A percentile compares a stretch with the other conserved stretches of the same genome.
phyloP scores from a whole-genome alignment of 1,140 invertebrate genomes.

The Penaeus japonicus region DNA sequence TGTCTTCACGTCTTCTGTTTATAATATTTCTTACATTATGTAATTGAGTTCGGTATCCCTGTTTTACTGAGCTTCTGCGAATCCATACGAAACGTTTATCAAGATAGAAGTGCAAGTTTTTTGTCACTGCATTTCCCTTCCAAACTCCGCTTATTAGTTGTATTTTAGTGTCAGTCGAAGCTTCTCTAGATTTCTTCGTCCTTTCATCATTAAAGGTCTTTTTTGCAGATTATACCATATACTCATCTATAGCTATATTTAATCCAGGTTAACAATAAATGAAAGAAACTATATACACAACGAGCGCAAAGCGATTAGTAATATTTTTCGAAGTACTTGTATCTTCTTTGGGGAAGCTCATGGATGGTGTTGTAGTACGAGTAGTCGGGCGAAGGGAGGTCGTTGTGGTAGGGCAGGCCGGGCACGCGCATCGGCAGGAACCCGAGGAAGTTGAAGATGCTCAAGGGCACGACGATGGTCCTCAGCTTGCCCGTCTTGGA shows the following conservation, averaged over 20 bases:
- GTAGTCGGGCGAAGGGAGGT: slow-evolving; percentile 50
- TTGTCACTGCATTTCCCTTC: no score
- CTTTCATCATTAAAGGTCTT: no score
- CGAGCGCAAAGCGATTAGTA: background rate
- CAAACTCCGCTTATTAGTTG: no score
- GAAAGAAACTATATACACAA: background rate
- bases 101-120: no score
- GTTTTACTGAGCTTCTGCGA: no score
- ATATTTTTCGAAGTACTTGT: background rate
- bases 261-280: background rate
- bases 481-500: slow-evolving; percentile 16
- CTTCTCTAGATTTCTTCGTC: no score
- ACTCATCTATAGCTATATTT: background rate
- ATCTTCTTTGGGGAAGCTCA: background rate
- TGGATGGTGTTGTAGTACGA: slow-evolving; percentile 38
- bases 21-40: no score
- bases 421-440: slow-evolving; percentile 54
- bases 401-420: slow-evolving; percentile 55
- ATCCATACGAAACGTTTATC: no score
- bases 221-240: background rate
- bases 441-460: slow-evolving; percentile 55
- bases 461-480: slow-evolving; percentile 46
- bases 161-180: no score
- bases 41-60: no score
- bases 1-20: no score